Base-by-base conservation (phyloP, 2,113 vertebrate genomes). In the Odontesthes bonariensis region DNA sequence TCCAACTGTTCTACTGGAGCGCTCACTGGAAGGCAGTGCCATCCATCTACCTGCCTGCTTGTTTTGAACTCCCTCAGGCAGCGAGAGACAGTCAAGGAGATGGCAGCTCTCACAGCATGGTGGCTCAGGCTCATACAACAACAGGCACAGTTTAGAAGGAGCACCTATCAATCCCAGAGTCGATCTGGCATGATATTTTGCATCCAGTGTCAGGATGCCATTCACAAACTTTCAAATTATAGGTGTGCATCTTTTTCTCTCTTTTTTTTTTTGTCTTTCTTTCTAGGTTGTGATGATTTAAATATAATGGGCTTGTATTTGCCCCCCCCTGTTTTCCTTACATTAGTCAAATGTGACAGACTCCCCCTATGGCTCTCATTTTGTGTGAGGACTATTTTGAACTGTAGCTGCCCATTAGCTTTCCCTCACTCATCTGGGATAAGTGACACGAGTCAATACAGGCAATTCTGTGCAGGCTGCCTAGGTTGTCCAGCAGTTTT, bases 41-140 rank as follows among this genome's bases (percentile, higher is more conserved):
- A 81, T 83, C 84, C 86, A 87, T 85, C 88, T 89, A 87, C 69
- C 79, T 68, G 75, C 67, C 86, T 19, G 31, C 67, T 75, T 82
- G 65, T 67, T 85, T 80, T 84, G 77, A 73, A 83, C 86, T 56
- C 79, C 52, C 61, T 77, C 75, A 68, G 79, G 78, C 76, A 67
- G 67, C 10, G 47, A 70, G 66, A 78, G 61, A 71, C 49, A 59
- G 73, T 38, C 73, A 0, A 55, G 54, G 42, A 83, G 72, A 71
- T 84, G 88, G 81, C 83, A 84, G 80, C 72, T 68, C 62, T 73
- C 68, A 7, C 83, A 59, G 85, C 55, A 19, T 38, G 77, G 55
- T 27, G 75, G 62, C 71, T 73, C 69, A 6, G 66, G 56, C 40
- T 64, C 60, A 0, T 69, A 52, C 65, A 38, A 27, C 58, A 55